A percentile compares a stretch with the other conserved stretches of the same genome.
These are phyloP conservation scores for Synaphobranchus kaupii DNA, from an alignment of 2,797 vertebrate genomes.

Conservation along the genomic window DNA sequence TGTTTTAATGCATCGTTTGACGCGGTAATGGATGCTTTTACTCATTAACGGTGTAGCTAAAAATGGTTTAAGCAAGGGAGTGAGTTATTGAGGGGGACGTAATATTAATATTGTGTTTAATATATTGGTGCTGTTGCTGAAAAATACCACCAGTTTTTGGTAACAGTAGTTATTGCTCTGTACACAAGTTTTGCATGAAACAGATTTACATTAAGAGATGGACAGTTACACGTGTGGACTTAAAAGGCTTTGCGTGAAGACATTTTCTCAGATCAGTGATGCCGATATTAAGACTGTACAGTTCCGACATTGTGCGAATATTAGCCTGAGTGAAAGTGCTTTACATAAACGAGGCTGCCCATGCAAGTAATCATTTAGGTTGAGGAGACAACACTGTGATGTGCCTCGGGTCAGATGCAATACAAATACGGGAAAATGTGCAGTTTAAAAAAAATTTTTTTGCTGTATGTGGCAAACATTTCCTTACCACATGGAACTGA, in stretches of 20 bases:
- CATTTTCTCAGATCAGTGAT: background rate
- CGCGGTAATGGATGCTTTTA: background rate
- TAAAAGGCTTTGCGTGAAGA: no score
- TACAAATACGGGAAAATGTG: background rate
- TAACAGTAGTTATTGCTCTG: no score
- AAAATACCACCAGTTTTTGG: no score
- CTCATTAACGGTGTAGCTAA: background rate
- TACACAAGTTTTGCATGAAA: no score
- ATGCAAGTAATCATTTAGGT: background rate
- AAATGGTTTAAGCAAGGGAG: background rate
- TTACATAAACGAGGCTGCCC: background rate
- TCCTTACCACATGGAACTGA: background rate
- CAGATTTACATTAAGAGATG: no score
- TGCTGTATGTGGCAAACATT: background rate
- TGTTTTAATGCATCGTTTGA: conserved; percentile 3
- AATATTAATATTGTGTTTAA: no score
- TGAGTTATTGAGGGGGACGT: no score
- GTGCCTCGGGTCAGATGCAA: background rate
- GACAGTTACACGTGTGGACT: background rate
- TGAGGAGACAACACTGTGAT: background rate
- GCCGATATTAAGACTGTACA: background rate
- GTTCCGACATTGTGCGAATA: background rate
- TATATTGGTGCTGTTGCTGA: no score
- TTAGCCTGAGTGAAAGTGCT: background rate
- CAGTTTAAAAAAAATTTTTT: background rate